These are phyloP conservation scores for Spodoptera picta DNA, from an alignment of 2,888 invertebrate species.

Conservation along the genomic window DNA sequence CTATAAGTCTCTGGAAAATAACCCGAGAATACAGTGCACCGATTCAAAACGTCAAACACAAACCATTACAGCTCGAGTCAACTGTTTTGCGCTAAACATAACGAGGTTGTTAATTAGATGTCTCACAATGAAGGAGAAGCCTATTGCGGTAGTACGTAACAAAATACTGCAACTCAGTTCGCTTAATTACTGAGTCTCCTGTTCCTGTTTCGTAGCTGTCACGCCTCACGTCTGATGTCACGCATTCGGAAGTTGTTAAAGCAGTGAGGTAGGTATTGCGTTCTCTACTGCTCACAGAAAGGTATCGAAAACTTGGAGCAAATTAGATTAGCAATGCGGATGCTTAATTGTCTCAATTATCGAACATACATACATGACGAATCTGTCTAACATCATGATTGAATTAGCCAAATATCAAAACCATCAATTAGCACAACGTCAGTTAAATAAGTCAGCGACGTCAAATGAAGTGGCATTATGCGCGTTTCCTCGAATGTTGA, in stretches of 20 bases:
- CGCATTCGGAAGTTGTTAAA: conserved; percentile 34
- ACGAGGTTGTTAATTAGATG: conserved; percentile 49
- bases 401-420: neutral
- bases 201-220: conserved; percentile 56
- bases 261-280: conserved; percentile 34
- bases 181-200: conserved; percentile 70
- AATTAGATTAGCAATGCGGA: conserved; percentile 12
- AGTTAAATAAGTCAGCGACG: neutral
- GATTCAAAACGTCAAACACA: conserved; percentile 21
- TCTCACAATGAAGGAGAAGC: conserved; percentile 37
- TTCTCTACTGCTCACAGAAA: neutral
- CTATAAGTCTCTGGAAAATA: conserved; percentile 3
- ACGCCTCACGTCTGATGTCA: conserved; percentile 51
- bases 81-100: conserved; percentile 16
- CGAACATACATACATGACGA: neutral
- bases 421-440: neutral
- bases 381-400: conserved; percentile 4
- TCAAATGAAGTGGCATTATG: conserved; percentile 4
- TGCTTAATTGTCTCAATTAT: conserved; percentile 1
- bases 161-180: conserved; percentile 48
- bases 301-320: conserved; percentile 1
- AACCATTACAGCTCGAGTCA: neutral
- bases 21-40: neutral
- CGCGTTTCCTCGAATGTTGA: neutral
- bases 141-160: conserved; percentile 23